Evolutionary conservation across 92 coral and sea anemone genomes (phyloP), one percentile per base, ranked within the genome.

Genomic region (Phenganax stokvisi): DNA sequence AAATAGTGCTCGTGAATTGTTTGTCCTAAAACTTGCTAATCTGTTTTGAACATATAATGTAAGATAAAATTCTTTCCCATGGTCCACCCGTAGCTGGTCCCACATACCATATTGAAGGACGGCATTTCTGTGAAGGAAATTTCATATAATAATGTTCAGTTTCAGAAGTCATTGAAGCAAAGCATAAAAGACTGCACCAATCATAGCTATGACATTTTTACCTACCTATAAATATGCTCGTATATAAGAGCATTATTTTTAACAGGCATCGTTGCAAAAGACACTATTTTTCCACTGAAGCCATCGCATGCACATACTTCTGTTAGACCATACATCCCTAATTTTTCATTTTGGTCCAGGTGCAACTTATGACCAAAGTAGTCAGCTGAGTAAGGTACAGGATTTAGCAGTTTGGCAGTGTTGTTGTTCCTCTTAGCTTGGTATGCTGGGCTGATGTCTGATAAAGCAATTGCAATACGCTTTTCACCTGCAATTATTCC

Each of bases 51-150:
- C 56, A 75, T 74, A 68, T 44, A 88, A 74, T 7, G 72, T 75
- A 16, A 87, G 82, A 75, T 85, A 88, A 69, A 88, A 89, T 80
- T 89, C 89, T 66, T 72, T 85, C 57, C 91, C 91, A 74, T 81
- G 88, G 62, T 89, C 91, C 12, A 89, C 87, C 44, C 91, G n/a
- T 51, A 79, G 12, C 77, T 86, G 92, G 83, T 89, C 89, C 92
- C 89, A 89, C 73, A 84, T 65, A 13, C 89, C 86, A 76, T 86
- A 78, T 78, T 80, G 82, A 13, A 87, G 9, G 57, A 84, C 75
- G 16, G 84, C 87, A 52, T 66, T 66, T 25, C 71, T 51, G 44
- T 64, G 8, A 47, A 70, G 47, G 47, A 81, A 57, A 67, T 59
- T 52, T 56, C 17, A 77, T 44, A 13, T n/a, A 9, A 12, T 44